Evolutionary conservation across 2,888 invertebrate genomes (phyloP).

Genomic region (Blastobasis adustella): DNA sequence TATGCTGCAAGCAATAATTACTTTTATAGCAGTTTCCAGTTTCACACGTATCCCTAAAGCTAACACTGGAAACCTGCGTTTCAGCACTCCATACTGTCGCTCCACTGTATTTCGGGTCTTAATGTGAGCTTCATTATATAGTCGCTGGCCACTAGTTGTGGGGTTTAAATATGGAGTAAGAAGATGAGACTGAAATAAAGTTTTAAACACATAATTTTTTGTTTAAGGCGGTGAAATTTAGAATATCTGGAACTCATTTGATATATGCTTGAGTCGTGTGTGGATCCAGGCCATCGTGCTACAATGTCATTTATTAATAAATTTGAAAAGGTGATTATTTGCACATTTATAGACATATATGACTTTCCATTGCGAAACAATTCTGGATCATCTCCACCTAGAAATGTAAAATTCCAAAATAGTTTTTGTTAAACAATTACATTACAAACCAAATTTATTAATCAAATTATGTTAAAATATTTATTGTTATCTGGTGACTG

Average conservation of each 20-base stretch:
- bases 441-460: no score
- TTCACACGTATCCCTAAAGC: constrained; percentile 3
- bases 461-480: no score
- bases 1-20: background rate
- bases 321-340: constrained; percentile 11
- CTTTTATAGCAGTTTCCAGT: background rate
- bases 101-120: constrained; percentile 9
- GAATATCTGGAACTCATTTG: no score
- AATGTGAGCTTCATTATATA: constrained; percentile 17
- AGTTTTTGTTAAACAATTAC: no score
- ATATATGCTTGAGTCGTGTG: no score
- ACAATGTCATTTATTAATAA: no score
- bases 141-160: constrained; percentile 6
- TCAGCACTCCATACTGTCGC: constrained; percentile 3
- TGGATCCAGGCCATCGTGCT: constrained; percentile 8
- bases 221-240: no score
- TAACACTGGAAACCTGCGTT: constrained; percentile 10
- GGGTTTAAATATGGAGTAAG: no score
- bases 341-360: constrained; percentile 13
- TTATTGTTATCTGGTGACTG: no score
- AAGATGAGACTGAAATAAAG: no score
- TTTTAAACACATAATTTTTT: no score
- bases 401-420: no score
- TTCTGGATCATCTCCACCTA: constrained; percentile 12
- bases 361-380: constrained; percentile 10